phyloP scores from a whole-genome alignment of 64 coral and sea anemone species.

The Stichodactyla helianthus region DNA sequence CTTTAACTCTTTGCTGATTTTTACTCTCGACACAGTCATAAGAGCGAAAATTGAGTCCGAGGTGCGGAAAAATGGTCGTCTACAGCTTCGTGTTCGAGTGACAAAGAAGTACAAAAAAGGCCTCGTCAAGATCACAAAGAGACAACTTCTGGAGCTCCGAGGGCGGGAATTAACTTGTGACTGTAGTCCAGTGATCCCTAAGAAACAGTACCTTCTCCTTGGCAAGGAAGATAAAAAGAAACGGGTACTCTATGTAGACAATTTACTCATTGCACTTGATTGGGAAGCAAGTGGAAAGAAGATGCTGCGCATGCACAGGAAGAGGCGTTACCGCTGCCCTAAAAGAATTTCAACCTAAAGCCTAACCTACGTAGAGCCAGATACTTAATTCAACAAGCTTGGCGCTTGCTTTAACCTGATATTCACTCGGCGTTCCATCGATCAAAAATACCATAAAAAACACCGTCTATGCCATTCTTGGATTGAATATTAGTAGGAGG shows the following conservation, averaged over 20 bases:
- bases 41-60: constrained; percentile 74
- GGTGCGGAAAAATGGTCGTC: constrained; percentile 49
- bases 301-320: constrained; percentile 61
- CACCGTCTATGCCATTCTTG: too few relatives aligned
- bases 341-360: constrained; percentile 3
- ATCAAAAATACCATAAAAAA: too few relatives aligned
- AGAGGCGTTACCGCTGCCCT: constrained; percentile 34
- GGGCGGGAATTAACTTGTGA: constrained; percentile 76
- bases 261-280: constrained; percentile 71
- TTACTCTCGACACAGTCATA: constrained; percentile 47
- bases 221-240: constrained; percentile 76
- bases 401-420: not conserved
- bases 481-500: too few relatives aligned
- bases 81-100: constrained; percentile 64
- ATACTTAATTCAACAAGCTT: not conserved
- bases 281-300: constrained; percentile 75
- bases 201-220: constrained; percentile 73
- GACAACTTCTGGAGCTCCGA: constrained; percentile 63
- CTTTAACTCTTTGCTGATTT: not conserved
- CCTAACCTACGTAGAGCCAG: not conserved
- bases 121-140: constrained; percentile 42
- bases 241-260: constrained; percentile 60
- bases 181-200: constrained; percentile 43
- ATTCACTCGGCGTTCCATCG: too few relatives aligned
- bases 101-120: constrained; percentile 70